Conservation (phyloP, 2,888 invertebrate genomes). For the Leucophenga montana region DNA sequence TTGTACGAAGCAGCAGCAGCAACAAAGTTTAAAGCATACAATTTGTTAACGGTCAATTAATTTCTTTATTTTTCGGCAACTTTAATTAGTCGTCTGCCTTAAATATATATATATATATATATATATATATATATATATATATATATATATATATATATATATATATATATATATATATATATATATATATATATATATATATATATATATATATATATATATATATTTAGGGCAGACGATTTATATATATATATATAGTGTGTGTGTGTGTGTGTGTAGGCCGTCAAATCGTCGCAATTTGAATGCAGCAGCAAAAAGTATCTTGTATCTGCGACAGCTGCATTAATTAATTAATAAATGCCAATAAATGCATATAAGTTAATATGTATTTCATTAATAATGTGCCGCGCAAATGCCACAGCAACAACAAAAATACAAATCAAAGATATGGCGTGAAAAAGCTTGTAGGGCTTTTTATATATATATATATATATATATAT, state of each 20-base stretch:
- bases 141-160: background rate
- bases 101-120: too few species aligned
- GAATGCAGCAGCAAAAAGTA: background rate
- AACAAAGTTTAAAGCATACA: slow-evolving; percentile 39
- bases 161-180: background rate
- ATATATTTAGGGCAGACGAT: background rate
- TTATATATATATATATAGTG: too few species aligned
- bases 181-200: too few species aligned
- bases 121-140: too few species aligned
- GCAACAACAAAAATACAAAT: background rate
- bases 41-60: slow-evolving; percentile 34
- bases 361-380: background rate
- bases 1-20: too few species aligned
- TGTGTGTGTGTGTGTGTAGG: slow-evolving; percentile 4
- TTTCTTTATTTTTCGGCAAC: slow-evolving; percentile 22
- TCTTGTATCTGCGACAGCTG: background rate
- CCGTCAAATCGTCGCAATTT: too few species aligned
- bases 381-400: slow-evolving; percentile 19
- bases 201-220: too few species aligned
- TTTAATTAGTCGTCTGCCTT: background rate
- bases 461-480: background rate
- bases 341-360: slow-evolving; percentile 19
- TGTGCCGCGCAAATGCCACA: background rate
- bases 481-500: too few species aligned
- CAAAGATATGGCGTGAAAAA: slow-evolving; percentile 10